Evolutionary conservation across 2,888 invertebrate species (phyloP), one percentile per base, ranked within the genome.

Genomic region (Hypomecis atomaria): DNA sequence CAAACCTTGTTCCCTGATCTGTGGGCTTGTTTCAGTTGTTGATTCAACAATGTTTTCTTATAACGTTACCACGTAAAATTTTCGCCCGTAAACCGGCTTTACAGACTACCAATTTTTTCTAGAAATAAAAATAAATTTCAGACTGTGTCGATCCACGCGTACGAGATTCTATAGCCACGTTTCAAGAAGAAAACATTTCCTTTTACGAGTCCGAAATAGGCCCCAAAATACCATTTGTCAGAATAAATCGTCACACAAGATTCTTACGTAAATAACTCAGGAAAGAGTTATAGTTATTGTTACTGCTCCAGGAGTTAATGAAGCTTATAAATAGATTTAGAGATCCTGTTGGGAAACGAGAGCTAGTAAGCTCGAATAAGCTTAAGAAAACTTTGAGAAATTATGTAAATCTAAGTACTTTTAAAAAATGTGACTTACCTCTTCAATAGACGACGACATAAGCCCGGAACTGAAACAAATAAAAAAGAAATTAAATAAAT

Each of bases 391-490:
- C 9, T 0, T 8, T 4, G 38, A 38, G 6, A 38, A 38, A 8
- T 3, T 8, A 3, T 38, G 38, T 38, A 38, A 38, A 38, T 38
- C 9, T 38, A 38, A 38, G 4, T 3, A 38, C 1, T 38, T 4
- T 48, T 50, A 60, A 61, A 62, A 62, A 57, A 47, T 36, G 3
- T 10, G 8, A 85, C 90, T 88, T 68, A 92, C 91, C 90, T 92
- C 92, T 74, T 92, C 92, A 53, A 92, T 89, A 0, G 91, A 91
- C 47, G 90, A 90, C 67, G 92, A 90, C 81, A 89, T 76, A 58
- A 91, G 81, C 10, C 90, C 89, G 55, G 92, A 90, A 83, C 92
- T 92, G 92, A n/a, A 90, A 92, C 84, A 88, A 85, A 78, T 70
- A 73, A 70, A 75, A 34, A 66, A 71, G 58, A 23, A 6, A 50